Base-by-base conservation (phyloP, 2,888 invertebrate species). In the Rotaria socialis region DNA sequence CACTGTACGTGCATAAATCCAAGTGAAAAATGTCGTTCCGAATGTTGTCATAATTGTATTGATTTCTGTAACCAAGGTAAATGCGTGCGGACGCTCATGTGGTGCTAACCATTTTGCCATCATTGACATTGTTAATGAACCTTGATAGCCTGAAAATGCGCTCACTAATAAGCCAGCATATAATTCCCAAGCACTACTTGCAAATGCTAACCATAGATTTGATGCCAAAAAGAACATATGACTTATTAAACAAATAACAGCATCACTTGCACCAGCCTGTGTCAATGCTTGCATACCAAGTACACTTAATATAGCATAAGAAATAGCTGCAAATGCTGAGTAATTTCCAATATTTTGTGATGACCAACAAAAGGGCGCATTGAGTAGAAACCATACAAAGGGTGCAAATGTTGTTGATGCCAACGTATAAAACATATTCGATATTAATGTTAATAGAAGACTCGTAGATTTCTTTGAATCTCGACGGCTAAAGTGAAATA, bases 321-420 rank as follows among this genome's bases (percentile, higher is more conserved):
- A 43, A 11, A 80, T 43, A 80, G 80, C 43, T n/a, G 47, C n/a
- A 24, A 47, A 22, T n/a, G 80, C 47, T 14, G 47, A 47, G 11
- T 80, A 80, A 80, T 47, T 80, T n/a, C 80, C 80, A n/a, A 80
- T 80, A n/a, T 47, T 10, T 80, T 24, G 47, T 14, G 80, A 43
- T 80, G 80, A n/a, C 80, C 47, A 47, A 80, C 80, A 80, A n/a
- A 80, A 80, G 22, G 80, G 80, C 24, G 24, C 43, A 80, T 80
- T 47, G 0, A 80, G 19, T n/a, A 80, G 8, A 80, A 80, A 80
- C 43, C 43, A 80, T 47, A 80, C 4, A 43, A 80, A 80, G 24
- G 80, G 80, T n/a, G n/a, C 80, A 47, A 80, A 80, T n/a, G 80
- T n/a, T 47, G 47, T 24, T 14, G 47, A 47, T n/a, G 80, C 80